A percentile compares a stretch with the other conserved stretches of the same genome.
Conservation (phyloP, 1,140 invertebrate species). For the Meloidogyne exigua region DNA sequence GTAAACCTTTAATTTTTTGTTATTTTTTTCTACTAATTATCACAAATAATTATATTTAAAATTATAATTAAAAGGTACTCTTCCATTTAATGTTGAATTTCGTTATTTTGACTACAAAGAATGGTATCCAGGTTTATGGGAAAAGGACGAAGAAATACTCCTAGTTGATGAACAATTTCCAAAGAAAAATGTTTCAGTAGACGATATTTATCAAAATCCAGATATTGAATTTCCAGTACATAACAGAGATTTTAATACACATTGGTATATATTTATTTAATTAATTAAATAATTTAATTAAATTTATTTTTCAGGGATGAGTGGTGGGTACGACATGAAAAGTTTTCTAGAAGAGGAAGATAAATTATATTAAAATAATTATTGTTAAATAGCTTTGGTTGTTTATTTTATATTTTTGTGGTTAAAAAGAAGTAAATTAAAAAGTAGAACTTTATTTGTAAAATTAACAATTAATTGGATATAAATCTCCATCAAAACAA, state of each 20-base stretch:
- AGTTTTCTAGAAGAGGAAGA: slow-evolving; percentile 55
- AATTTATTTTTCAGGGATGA: slow-evolving; percentile 39
- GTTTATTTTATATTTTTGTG: no score
- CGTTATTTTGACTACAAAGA: slow-evolving; percentile 52
- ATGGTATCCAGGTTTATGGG: slow-evolving; percentile 42
- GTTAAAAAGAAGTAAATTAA: no score
- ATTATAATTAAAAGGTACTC: slow-evolving; percentile 32
- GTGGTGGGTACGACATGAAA: slow-evolving; percentile 59
- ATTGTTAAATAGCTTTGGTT: no score
- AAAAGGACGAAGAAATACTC: not conserved
- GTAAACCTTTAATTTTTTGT: no score
- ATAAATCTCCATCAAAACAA: no score
- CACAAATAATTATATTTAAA: no score
- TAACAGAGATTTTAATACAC: slow-evolving; percentile 47
- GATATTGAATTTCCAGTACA: slow-evolving; percentile 46
- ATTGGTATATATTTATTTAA: slow-evolving; percentile 42
- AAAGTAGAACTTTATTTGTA: no score
- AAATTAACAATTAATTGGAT: no score
- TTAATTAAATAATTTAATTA: not conserved
- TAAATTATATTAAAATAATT: slow-evolving; percentile 26
- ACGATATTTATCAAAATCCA: slow-evolving; percentile 54
- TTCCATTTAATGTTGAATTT: slow-evolving; percentile 52
- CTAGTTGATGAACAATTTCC: slow-evolving; percentile 17
- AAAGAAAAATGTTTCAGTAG: slow-evolving; percentile 23
- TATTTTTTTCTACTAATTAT: no score